phyloP scores from a whole-genome alignment of 2,888 invertebrate species.

The Arrhopalites spinosus region DNA sequence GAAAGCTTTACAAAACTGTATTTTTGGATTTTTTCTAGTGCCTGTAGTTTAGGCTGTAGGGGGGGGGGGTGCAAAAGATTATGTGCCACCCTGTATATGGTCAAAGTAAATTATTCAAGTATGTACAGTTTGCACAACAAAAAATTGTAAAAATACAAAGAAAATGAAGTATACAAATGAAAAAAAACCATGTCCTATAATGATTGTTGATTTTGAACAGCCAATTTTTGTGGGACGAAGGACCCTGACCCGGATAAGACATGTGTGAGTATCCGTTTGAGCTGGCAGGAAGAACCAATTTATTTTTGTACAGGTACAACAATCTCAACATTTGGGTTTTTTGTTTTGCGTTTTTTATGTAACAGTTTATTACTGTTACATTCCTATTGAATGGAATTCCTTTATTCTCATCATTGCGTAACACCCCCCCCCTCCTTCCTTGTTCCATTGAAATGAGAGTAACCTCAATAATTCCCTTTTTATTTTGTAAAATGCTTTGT shows the following conservation, averaged over 20 bases:
- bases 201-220: neutral
- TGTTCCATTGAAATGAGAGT: neutral
- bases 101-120: too few relatives aligned
- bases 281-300: conserved; percentile 53
- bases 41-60: too few relatives aligned
- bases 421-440: neutral
- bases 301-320: conserved; percentile 50
- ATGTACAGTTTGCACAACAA: too few relatives aligned
- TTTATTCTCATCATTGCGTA: neutral
- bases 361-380: neutral
- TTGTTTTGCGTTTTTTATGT: neutral
- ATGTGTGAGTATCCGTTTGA: conserved; percentile 49
- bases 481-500: neutral
- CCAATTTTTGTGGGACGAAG: conserved; percentile 46
- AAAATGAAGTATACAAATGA: too few relatives aligned
- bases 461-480: neutral
- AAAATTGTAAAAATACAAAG: too few relatives aligned
- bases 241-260: conserved; percentile 49
- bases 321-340: too few relatives aligned
- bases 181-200: too few relatives aligned
- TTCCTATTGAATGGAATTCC: neutral
- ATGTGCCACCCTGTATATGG: too few relatives aligned
- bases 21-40: too few relatives aligned
- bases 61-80: too few relatives aligned
- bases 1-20: too few relatives aligned